These are phyloP conservation scores for Odontesthes bonariensis DNA, from an alignment of 2,113 vertebrate genomes.

Conservation along the genomic window DNA sequence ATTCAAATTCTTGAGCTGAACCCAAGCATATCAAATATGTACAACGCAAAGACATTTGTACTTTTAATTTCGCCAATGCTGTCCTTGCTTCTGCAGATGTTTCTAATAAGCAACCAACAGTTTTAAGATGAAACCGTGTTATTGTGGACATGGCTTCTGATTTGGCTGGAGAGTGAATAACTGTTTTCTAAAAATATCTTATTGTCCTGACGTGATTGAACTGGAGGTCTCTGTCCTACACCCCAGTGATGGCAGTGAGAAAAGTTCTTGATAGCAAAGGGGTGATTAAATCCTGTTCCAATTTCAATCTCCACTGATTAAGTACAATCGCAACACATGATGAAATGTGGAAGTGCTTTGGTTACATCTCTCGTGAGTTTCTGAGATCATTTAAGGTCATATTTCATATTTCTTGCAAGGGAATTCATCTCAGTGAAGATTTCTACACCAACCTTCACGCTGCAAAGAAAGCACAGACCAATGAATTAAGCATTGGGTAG, in stretches of 20 bases:
- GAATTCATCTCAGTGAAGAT: conserved; percentile 16
- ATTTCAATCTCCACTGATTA: conserved; percentile 8
- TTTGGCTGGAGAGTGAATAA: not conserved
- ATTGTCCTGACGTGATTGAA: conserved; percentile 16
- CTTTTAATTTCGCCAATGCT: not conserved
- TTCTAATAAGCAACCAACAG: not conserved
- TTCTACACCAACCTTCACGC: conserved; percentile 22
- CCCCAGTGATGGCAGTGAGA: conserved; percentile 6
- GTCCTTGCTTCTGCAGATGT: not conserved
- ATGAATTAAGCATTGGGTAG: conserved; percentile 10
- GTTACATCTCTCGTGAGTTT: not conserved
- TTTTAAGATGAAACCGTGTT: not conserved
- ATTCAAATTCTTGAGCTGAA: not conserved
- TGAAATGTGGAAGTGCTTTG: not conserved
- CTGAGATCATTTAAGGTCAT: conserved; percentile 6
- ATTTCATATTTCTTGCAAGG: conserved; percentile 12
- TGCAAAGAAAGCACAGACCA: conserved; percentile 34
- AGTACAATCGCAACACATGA: not conserved
- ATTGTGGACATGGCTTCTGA: not conserved
- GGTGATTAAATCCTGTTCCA: not conserved
- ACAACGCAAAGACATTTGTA: not conserved
- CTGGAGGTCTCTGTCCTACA: not conserved
- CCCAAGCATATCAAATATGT: not conserved
- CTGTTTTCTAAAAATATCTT: conserved; percentile 1
- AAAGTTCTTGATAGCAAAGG: not conserved